Evolutionary conservation across 2,113 vertebrate genomes (phyloP), one percentile per base, ranked within the genome.

Genomic region (Sylvilagus bachmani): DNA sequence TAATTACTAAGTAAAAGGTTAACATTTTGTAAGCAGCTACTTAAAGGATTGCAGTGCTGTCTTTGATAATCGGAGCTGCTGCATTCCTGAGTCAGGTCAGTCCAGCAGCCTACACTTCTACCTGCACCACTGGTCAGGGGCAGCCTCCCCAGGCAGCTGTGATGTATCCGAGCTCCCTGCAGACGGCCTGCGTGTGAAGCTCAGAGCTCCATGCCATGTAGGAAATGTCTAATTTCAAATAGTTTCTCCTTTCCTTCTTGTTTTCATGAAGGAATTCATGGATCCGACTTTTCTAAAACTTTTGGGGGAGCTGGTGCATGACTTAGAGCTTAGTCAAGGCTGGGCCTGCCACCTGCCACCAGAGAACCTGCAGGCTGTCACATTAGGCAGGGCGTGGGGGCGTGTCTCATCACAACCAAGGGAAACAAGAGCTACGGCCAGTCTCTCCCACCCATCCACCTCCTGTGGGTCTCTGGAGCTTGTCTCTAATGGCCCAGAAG

Each of bases 121-220:
- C 80, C n/a, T 4, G 33, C 2, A 5, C 14, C 38, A 3, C 9
- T 8, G 51, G 17, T 8, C 5, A 31, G 38, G 3, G 3, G 12
- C 1, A 3, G 7, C n/a, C 38, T 4, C 8, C 44, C 16, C 13
- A 1, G 27, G 25, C 36, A 5, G 9, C 10, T 13, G 1, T 0
- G 7, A 10, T 5, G 2, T 5, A 29, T 17, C 55, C 1, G 12
- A 22, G 55, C 44, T 4, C 33, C 21, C 38, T 51, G 13, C 58
- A 31, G 78, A 33, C 22, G 51, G 29, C 10, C 51, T 82, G 1
- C 29, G 24, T 24, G 4, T 10, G 51, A 55, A 5, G 49, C 5
- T n/a, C 21, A 7, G 3, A n/a, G 33, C 11, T 6, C 75, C n/a
- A 0, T 22, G n/a, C 16, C 24, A 62, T 24, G 12, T 1, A 29